Percentiles rank a stretch among this genome's conserved stretches.
Evolutionary conservation across 2,113 vertebrate species (phyloP).

Genomic region (Melanotaenia duboulayi): DNA sequence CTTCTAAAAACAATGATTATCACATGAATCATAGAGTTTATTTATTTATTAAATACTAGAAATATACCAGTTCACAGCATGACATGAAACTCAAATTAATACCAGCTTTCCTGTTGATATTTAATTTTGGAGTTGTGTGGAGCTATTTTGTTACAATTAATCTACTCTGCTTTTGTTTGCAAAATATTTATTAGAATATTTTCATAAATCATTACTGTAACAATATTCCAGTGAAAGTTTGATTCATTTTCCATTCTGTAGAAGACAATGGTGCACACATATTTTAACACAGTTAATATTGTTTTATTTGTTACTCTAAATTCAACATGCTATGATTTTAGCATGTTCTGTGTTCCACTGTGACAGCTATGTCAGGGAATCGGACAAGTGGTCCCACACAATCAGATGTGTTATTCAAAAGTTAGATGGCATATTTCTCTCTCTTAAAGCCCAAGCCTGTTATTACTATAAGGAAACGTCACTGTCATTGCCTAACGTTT

Average conservation of each 20-base stretch:
- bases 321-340: background rate
- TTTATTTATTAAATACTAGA: too few relatives aligned
- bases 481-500: background rate
- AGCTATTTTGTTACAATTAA: background rate
- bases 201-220: background rate
- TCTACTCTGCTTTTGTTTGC: background rate
- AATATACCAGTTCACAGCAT: background rate
- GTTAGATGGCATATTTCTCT: background rate
- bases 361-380: background rate
- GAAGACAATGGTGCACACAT: background rate
- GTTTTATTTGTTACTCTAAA: background rate
- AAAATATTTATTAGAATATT: too few relatives aligned
- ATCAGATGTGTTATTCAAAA: background rate
- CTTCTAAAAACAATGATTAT: background rate
- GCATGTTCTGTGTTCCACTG: background rate
- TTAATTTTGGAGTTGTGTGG: background rate
- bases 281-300: background rate
- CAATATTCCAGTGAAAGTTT: background rate
- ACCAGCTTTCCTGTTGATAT: background rate
- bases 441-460: background rate
- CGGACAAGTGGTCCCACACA: background rate
- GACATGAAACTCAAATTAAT: background rate
- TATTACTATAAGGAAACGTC: constrained; percentile 4
- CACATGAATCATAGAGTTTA: too few relatives aligned
- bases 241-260: background rate